A percentile compares a stretch with the other conserved stretches of the same genome.
Conservation (phyloP, 2,113 vertebrate genomes). For the Nycticryphes semicollaris region DNA sequence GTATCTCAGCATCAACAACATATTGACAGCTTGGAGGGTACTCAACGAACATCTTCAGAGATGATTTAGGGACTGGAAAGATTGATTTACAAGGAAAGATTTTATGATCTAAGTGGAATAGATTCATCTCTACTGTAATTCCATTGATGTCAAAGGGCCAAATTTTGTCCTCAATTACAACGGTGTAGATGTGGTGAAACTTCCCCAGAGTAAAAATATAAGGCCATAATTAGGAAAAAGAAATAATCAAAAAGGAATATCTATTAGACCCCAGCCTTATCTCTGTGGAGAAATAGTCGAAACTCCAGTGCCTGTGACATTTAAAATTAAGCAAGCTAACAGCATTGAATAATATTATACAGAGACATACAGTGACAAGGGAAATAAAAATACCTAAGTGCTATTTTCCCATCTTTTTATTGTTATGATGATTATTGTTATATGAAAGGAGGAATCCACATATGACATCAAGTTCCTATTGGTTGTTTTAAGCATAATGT, state of each 20-base stretch:
- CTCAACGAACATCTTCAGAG: constrained; percentile 68
- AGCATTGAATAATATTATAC: constrained; percentile 16
- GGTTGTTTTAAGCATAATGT: neutral
- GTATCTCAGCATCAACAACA: constrained; percentile 59
- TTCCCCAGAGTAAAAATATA: neutral
- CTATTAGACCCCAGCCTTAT: neutral
- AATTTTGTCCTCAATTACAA: constrained; percentile 38
- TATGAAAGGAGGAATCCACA: neutral
- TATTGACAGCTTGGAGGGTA: constrained; percentile 74
- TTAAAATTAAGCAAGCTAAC: constrained; percentile 35
- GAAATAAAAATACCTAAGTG: constrained; percentile 41
- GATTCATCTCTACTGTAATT: constrained; percentile 48
- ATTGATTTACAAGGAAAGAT: constrained; percentile 75
- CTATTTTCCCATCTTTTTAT: constrained; percentile 44
- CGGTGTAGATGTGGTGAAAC: neutral
- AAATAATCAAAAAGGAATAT: neutral
- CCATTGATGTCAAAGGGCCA: constrained; percentile 45
- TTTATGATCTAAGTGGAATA: constrained; percentile 62
- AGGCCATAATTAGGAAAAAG: neutral
- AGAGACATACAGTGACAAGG: constrained; percentile 29
- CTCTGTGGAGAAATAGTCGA: neutral
- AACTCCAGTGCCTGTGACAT: neutral
- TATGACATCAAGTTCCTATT: constrained; percentile 34
- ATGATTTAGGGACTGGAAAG: constrained; percentile 66
- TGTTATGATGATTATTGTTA: constrained; percentile 9